Conservation (phyloP, 2,888 invertebrate species). For the Drosophila incognita region DNA sequence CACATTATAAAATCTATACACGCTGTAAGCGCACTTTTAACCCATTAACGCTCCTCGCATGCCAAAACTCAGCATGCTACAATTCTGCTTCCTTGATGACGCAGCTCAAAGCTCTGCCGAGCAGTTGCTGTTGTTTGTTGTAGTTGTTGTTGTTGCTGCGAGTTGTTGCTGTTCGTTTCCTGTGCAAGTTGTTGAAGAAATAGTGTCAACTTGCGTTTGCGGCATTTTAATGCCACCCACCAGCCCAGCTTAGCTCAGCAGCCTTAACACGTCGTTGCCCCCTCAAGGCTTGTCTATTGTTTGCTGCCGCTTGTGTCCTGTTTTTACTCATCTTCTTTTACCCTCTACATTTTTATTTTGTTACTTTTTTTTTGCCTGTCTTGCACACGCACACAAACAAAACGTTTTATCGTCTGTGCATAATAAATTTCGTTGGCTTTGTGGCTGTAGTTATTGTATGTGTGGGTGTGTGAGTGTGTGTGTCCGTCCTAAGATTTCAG, state of each 20-base stretch:
- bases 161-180: conserved; percentile 9
- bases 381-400: conserved; percentile 50
- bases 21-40: conserved; percentile 78
- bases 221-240: conserved; percentile 69
- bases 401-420: conserved; percentile 79
- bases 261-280: conserved; percentile 62
- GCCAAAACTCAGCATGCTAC: conserved; percentile 35
- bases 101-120: conserved; percentile 43
- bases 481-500: conserved; percentile 31
- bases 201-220: conserved; percentile 77
- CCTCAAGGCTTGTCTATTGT: conserved; percentile 69
- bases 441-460: conserved; percentile 36
- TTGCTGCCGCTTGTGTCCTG: conserved; percentile 42
- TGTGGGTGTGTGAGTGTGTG: background rate
- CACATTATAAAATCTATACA: conserved; percentile 79
- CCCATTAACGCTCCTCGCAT: conserved; percentile 75
- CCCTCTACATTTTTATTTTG: conserved; percentile 12
- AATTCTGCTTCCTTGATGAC: conserved; percentile 51
- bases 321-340: conserved; percentile 14
- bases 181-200: conserved; percentile 65
- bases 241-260: conserved; percentile 11
- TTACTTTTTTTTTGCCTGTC: conserved; percentile 12
- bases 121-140: conserved; percentile 14
- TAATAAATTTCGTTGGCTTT: conserved; percentile 69
- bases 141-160: background rate